Conservation (phyloP, 1,140 invertebrate species). For the Euura lappo region DNA sequence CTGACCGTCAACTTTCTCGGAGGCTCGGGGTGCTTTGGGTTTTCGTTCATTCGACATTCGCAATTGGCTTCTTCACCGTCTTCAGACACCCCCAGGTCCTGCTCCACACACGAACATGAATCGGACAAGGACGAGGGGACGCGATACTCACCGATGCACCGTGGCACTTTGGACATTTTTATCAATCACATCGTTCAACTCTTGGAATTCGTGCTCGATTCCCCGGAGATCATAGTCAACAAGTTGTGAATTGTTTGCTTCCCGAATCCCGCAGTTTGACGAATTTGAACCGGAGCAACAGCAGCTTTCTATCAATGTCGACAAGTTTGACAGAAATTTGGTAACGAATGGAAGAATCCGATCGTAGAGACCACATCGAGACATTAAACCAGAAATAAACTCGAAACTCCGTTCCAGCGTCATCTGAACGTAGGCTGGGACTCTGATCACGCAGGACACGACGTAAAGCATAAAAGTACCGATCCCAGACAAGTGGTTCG, state of each 20-base stretch:
- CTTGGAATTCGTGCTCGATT: not conserved
- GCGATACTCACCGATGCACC: not conserved
- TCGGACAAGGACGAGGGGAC: not conserved
- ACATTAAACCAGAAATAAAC: not conserved
- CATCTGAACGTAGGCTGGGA: not conserved
- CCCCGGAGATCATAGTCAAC: not conserved
- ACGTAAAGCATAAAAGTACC: not conserved
- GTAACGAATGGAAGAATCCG: not conserved
- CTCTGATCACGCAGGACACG: not conserved
- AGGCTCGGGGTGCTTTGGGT: not conserved
- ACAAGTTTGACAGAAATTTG: not conserved
- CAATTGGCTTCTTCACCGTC: not conserved
- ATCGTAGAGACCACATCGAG: not conserved
- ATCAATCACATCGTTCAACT: not conserved
- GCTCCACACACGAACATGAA: constrained; percentile 1
- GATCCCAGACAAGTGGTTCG: not conserved
- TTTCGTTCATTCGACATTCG: not conserved
- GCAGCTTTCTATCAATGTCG: not conserved
- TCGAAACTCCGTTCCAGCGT: not conserved
- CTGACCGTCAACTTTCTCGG: not conserved
- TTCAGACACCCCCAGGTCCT: not conserved
- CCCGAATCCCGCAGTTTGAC: not conserved
- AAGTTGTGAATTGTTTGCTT: too few species aligned
- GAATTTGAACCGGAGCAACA: not conserved
- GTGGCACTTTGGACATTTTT: not conserved